Evolutionary conservation across 2,113 vertebrate genomes (phyloP), one percentile per base, ranked within the genome.

Genomic region (Rousettus leschenaultii): DNA sequence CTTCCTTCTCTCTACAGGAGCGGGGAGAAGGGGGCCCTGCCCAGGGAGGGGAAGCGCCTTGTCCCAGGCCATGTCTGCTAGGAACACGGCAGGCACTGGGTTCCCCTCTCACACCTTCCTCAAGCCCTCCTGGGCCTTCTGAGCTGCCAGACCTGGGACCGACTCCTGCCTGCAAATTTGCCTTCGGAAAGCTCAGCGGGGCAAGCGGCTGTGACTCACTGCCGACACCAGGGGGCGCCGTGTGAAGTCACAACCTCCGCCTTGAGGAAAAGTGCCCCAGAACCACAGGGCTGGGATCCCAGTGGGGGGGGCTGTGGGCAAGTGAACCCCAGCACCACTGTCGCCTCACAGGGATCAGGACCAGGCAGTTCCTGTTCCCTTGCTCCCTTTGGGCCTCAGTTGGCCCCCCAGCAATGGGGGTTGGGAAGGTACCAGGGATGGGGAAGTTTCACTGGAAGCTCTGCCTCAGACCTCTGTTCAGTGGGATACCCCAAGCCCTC

Each of bases 211-310:
- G 33, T 83, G 89, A 26, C n/a, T 26, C n/a, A 35, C 1, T 45
- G 66, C 4, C 6, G 18, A 95, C 97, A 78, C 95, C 43, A 95
- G 95, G 93, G 91, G 95, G 96, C 7, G 45, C 79, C 65, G n/a
- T 6, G 21, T 0, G 30, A 57, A 12, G 63, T 30, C 14, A 40
- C 16, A 74, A 22, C 40, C 48, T n/a, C 59, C 18, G 6, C 30
- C 28, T 26, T 0, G 3, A 70, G 14, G n/a, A 24, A 59, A 48
- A 55, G 35, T 6, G 2, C 18, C 70, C 22, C 6, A 0, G 83
- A 61, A 16, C 9, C 30, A 8, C 2, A 15, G 2, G 61, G 30
- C 16, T 11, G 18, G 19, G 48, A 35, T 21, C 51, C 26, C 0
- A 14, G 6, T 22, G 33, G 33, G 30, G 12, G 8, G 30, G 59